Percentiles rank a stretch among this genome's conserved stretches.
Evolutionary conservation across 1,140 invertebrate genomes (phyloP).

Genomic region (Pentalonia nigronervosa): DNA sequence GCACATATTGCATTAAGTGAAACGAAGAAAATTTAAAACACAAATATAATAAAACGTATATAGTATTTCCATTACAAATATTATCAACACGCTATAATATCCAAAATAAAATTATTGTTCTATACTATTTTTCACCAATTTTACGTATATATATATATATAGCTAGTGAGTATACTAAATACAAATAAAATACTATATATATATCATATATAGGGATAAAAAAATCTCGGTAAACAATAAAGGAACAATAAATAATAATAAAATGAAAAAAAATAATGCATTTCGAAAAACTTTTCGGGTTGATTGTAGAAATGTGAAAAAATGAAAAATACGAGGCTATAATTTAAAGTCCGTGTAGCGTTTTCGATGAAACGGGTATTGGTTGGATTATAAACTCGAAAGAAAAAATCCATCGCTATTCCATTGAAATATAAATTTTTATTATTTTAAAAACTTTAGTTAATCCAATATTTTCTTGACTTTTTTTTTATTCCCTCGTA

Average conservation of each 20-base stretch:
- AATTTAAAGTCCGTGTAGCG: not conserved
- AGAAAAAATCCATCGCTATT: constrained; percentile 4
- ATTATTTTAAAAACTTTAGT: constrained; percentile 35
- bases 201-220: constrained; percentile 13
- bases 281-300: constrained; percentile 31
- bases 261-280: constrained; percentile 14
- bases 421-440: constrained; percentile 28
- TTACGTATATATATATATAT: not conserved
- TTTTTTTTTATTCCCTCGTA: constrained; percentile 14
- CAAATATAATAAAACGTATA: not conserved
- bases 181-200: not conserved
- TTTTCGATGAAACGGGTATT: constrained; percentile 10
- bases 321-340: not conserved
- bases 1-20: not conserved
- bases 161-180: not conserved
- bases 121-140: not conserved
- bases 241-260: constrained; percentile 25
- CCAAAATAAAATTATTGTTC: not conserved
- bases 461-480: constrained; percentile 26
- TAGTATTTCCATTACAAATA: not conserved
- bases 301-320: constrained; percentile 18
- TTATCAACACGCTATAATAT: not conserved
- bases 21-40: not conserved
- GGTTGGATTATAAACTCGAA: constrained; percentile 19
- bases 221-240: constrained; percentile 21